Conservation (phyloP, 2,888 invertebrate species). For the Apotomis betuletana region DNA sequence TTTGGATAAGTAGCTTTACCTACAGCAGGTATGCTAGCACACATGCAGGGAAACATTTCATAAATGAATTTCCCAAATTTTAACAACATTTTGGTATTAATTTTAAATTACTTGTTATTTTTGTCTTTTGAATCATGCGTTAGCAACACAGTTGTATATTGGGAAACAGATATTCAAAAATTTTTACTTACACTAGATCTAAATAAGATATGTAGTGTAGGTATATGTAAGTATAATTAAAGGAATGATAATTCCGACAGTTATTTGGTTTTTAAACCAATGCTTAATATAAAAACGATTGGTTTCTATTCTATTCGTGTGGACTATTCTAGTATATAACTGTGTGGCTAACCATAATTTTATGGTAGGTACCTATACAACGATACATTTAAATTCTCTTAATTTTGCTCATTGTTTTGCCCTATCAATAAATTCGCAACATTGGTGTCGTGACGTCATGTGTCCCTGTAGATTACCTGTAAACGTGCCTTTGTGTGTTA, state of each 20-base stretch:
- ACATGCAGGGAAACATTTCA: neutral
- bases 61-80: constrained; percentile 31
- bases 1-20: neutral
- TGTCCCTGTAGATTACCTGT: constrained; percentile 57
- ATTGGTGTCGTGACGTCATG: constrained; percentile 64
- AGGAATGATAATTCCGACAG: no score
- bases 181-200: no score
- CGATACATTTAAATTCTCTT: neutral
- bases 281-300: no score
- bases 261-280: no score
- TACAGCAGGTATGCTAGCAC: neutral
- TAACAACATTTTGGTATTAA: neutral
- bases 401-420: constrained; percentile 23
- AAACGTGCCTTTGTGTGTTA: constrained; percentile 22
- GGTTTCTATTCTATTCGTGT: neutral
- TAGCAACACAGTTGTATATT: constrained; percentile 23
- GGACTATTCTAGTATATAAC: neutral
- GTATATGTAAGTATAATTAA: no score
- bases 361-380: neutral
- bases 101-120: neutral
- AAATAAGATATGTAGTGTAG: no score
- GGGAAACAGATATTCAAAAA: no score
- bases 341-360: neutral
- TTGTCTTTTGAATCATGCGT: neutral
- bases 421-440: constrained; percentile 45